Evolutionary conservation across 2,888 invertebrate species (phyloP).

Genomic region (Lycia hirtaria): DNA sequence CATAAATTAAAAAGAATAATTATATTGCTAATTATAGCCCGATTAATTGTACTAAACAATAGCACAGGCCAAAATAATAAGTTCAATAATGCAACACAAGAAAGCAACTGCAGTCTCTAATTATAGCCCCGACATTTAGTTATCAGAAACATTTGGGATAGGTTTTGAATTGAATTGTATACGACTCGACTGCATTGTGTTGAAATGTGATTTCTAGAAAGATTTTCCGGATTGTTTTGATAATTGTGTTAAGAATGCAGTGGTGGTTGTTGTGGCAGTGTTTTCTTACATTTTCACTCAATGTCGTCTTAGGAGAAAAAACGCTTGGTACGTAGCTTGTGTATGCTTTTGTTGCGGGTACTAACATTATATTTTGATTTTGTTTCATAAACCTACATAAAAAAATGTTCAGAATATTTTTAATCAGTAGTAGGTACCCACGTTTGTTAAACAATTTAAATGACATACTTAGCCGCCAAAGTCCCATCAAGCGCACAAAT

Average conservation of each 20-base stretch:
- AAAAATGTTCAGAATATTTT: no score
- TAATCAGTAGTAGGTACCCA: no score
- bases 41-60: neutral
- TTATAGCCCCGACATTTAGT: slow-evolving; percentile 46
- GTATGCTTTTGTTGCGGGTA: slow-evolving; percentile 7
- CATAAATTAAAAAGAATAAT: no score
- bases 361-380: no score
- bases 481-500: no score
- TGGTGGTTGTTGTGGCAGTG: slow-evolving; percentile 17
- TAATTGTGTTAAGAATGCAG: slow-evolving; percentile 22
- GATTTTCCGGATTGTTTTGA: neutral
- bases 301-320: slow-evolving; percentile 27
- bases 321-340: slow-evolving; percentile 33
- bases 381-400: no score
- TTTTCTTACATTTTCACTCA: slow-evolving; percentile 11
- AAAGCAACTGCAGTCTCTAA: slow-evolving; percentile 42
- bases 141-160: slow-evolving; percentile 48
- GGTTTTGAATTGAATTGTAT: slow-evolving; percentile 50
- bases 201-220: slow-evolving; percentile 19
- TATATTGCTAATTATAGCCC: no score
- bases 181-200: slow-evolving; percentile 20
- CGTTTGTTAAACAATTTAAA: no score
- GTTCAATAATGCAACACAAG: slow-evolving; percentile 26
- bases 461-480: no score
- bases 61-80: slow-evolving; percentile 13